phyloP scores from a whole-genome alignment of 2,888 invertebrate species.

The Horisme vitalbata region DNA sequence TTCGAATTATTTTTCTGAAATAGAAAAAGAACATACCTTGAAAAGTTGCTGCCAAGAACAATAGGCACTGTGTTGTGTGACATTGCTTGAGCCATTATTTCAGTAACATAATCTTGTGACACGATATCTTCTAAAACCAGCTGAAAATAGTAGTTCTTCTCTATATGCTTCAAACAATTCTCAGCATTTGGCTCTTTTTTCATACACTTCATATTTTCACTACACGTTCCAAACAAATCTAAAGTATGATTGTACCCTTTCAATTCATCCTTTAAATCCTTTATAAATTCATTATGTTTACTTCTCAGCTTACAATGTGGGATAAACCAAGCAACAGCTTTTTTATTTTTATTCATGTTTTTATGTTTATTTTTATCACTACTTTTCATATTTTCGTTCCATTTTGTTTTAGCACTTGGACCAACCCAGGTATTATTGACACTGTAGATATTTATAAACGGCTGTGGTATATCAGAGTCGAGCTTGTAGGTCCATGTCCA shows the following conservation, averaged over 20 bases:
- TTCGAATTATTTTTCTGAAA: too few relatives aligned
- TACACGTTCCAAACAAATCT: slow-evolving; percentile 61
- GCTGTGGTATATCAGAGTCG: slow-evolving; percentile 62
- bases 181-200: slow-evolving; percentile 22
- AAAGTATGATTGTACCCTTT: slow-evolving; percentile 56
- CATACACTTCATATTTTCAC: slow-evolving; percentile 51
- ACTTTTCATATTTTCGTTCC: slow-evolving; percentile 54
- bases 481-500: slow-evolving; percentile 74
- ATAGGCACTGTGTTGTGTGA: slow-evolving; percentile 59
- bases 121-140: slow-evolving; percentile 62
- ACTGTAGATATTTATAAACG: slow-evolving; percentile 56
- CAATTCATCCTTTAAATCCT: slow-evolving; percentile 52
- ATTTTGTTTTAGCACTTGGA: slow-evolving; percentile 49
- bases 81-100: slow-evolving; percentile 55
- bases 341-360: slow-evolving; percentile 49
- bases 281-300: slow-evolving; percentile 52
- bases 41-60: slow-evolving; percentile 57
- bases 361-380: slow-evolving; percentile 34
- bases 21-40: slow-evolving; percentile 46
- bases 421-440: slow-evolving; percentile 49
- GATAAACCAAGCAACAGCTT: slow-evolving; percentile 62
- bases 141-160: slow-evolving; percentile 61
- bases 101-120: slow-evolving; percentile 60
- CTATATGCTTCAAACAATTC: slow-evolving; percentile 58
- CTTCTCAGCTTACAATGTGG: slow-evolving; percentile 55